Base-by-base conservation (phyloP, 1,140 invertebrate species). In the Drosophila pseudoobscura region DNA sequence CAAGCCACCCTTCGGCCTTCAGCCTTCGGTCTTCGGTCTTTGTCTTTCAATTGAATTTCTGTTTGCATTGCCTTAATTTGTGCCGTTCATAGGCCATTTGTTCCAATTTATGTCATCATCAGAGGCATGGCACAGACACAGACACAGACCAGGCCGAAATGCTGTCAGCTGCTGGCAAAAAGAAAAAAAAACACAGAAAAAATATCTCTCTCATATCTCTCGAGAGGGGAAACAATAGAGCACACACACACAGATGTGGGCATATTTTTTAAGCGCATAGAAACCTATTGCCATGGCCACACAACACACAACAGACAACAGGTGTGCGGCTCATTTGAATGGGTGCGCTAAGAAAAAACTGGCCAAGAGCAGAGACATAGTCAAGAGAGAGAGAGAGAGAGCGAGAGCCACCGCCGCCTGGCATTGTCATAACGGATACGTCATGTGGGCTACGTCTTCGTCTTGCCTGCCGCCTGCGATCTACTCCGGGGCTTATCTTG, bases 51-150 rank as follows among this genome's bases (percentile, higher is more conserved):
- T 84, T 85, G 80, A 74, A 65, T 77, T 69, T 77, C 61, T 78
- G 82, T 87, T 87, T 87, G 82, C 82, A 82, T 78, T 87, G 82
- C 83, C 82, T 78, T 88, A 87, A 87, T 87, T 87, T 87, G 82
- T 70, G 83, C 72, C 78, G 75, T 71, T 82, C 82, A 87, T 87
- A 82, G 82, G 78, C 82, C 82, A 87, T 87, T 87, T 87, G 82
- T 87, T 87, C 83, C 82, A 82, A 82, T 85, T 87, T 87, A 87
- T 87, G 83, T 88, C 82, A 87, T 87, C 82, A 85, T 85, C 83
- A 80, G 63, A 60, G 39, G 29, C 50, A 22, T 11, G 39, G 29
- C 50, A 6, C 11, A 17, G 17, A 17, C 17, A 17, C 17, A 39
- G 17, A 17, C 17, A 17, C 17, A 39, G 35, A 39, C 9, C 46